Evolutionary conservation across 2,113 vertebrate genomes (phyloP).

Genomic region (Etheostoma spectabile): DNA sequence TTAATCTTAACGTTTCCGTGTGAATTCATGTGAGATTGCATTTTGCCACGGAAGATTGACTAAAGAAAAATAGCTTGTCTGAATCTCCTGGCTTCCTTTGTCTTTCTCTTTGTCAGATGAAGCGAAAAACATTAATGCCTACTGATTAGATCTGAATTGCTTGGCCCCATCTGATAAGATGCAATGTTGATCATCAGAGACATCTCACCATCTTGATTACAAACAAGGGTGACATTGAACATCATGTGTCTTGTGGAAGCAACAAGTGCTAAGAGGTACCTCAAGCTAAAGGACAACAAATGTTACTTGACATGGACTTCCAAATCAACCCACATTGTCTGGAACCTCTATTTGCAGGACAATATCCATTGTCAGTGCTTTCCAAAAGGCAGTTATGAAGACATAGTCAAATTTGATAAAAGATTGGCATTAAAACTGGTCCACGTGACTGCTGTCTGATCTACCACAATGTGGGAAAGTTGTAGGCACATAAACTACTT

Average conservation of each 20-base stretch:
- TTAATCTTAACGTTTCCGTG: slow-evolving; percentile 71
- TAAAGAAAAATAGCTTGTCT: slow-evolving; percentile 26
- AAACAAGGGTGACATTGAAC: slow-evolving; percentile 74
- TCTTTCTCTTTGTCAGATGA: slow-evolving; percentile 50
- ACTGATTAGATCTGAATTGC: slow-evolving; percentile 80
- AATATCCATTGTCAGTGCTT: neutral
- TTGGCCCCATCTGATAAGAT: slow-evolving; percentile 74
- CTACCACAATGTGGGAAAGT: too few relatives aligned
- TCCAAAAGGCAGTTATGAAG: neutral
- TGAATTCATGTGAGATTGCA: slow-evolving; percentile 63
- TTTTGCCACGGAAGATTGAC: slow-evolving; percentile 57
- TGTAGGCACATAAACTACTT: neutral
- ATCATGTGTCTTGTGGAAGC: slow-evolving; percentile 11
- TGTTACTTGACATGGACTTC: neutral
- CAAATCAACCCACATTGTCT: neutral
- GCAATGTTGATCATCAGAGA: slow-evolving; percentile 79
- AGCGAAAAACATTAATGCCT: slow-evolving; percentile 46
- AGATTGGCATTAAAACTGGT: neutral
- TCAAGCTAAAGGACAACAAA: neutral
- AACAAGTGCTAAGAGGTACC: neutral
- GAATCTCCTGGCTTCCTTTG: slow-evolving; percentile 64
- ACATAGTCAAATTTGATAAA: neutral
- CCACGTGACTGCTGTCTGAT: too few relatives aligned
- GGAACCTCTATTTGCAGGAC: too few relatives aligned
- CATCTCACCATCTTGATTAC: slow-evolving; percentile 68